These are phyloP conservation scores for Drosophila suboccidentalis DNA, from an alignment of 2,888 invertebrate species.

Conservation along the genomic window DNA sequence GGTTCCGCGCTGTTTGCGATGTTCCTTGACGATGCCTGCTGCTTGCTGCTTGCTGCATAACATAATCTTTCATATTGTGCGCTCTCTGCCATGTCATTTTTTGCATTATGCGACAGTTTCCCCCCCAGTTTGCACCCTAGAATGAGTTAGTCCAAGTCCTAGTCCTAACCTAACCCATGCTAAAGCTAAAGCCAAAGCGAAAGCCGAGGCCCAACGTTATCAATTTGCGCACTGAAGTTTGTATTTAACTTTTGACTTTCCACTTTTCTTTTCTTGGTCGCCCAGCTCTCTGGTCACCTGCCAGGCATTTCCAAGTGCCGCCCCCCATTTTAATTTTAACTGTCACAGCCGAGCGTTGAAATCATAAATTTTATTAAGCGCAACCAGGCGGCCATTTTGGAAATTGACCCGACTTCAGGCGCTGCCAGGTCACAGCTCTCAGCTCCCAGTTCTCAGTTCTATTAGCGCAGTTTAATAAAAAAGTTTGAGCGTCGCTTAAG, in stretches of 20 bases:
- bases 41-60: constrained; percentile 53
- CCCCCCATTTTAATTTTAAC: constrained; percentile 79
- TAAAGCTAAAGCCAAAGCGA: constrained; percentile 5
- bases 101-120: constrained; percentile 72
- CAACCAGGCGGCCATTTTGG: constrained; percentile 82
- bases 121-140: constrained; percentile 4
- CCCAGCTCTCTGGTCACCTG: constrained; percentile 39
- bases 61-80: constrained; percentile 77
- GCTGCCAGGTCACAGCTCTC: constrained; percentile 11
- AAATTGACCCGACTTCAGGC: constrained; percentile 69
- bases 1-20: constrained; percentile 61
- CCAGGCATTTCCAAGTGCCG: constrained; percentile 26
- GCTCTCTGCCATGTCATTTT: constrained; percentile 55
- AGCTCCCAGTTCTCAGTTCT: constrained; percentile 53
- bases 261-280: constrained; percentile 51
- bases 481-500: constrained; percentile 75
- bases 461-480: constrained; percentile 81
- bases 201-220: constrained; percentile 61
- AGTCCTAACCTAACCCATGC: constrained; percentile 6
- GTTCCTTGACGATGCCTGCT: constrained; percentile 16
- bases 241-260: constrained; percentile 81
- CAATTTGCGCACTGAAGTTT: constrained; percentile 81
- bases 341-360: constrained; percentile 81
- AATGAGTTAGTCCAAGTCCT: constrained; percentile 36
- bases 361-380: constrained; percentile 83